phyloP scores from a whole-genome alignment of 2,888 invertebrate species.

The Mactromeris polynyma region DNA sequence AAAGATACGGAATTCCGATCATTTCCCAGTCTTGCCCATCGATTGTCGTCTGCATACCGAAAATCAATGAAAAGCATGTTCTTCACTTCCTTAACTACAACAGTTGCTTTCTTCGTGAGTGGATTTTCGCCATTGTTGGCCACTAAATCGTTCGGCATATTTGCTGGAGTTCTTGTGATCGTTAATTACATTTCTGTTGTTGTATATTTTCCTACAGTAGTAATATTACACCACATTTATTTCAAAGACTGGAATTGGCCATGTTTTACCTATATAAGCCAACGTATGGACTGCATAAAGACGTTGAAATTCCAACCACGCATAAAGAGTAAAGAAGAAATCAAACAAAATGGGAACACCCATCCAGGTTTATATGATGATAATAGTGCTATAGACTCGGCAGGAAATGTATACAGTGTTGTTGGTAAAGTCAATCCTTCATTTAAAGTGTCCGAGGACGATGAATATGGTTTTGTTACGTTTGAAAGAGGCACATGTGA shows the following conservation, averaged over 20 bases:
- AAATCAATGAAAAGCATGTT: constrained; percentile 77
- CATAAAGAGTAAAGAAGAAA: neutral
- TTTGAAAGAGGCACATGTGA: neutral
- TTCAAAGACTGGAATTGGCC: constrained; percentile 70
- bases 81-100: constrained; percentile 79
- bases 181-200: constrained; percentile 81
- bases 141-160: constrained; percentile 81
- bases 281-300: neutral
- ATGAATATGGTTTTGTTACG: constrained; percentile 59
- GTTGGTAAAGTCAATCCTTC: constrained; percentile 53
- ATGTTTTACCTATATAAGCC: constrained; percentile 44
- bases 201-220: constrained; percentile 76
- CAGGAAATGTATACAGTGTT: constrained; percentile 55
- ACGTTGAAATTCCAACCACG: neutral
- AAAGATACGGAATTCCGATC: constrained; percentile 64
- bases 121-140: constrained; percentile 79
- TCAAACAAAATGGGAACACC: neutral
- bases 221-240: constrained; percentile 75
- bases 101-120: constrained; percentile 78
- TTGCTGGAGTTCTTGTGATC: constrained; percentile 78
- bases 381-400: constrained; percentile 51
- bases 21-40: constrained; percentile 71
- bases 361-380: constrained; percentile 42
- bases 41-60: constrained; percentile 76
- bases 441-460: constrained; percentile 35